Evolutionary conservation across 2,113 vertebrate genomes (phyloP).

Genomic region (Cheirogaleus medius): DNA sequence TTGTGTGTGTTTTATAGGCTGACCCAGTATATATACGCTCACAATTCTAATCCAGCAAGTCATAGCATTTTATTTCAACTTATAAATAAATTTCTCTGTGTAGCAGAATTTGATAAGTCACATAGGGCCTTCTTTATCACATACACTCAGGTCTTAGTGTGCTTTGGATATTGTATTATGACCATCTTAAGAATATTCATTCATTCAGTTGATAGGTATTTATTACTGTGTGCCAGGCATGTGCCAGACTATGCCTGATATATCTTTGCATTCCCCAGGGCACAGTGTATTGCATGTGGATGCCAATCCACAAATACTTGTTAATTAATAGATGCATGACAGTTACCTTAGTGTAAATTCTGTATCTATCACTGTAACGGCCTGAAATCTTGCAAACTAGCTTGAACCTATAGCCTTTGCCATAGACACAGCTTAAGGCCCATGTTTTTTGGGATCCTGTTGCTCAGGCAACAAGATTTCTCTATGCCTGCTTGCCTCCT

Average conservation of each 20-base stretch:
- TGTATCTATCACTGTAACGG: background rate
- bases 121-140: background rate
- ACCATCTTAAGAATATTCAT: background rate
- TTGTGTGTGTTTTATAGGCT: background rate
- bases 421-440: background rate
- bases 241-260: background rate
- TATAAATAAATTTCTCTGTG: background rate
- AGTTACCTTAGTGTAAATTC: background rate
- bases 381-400: background rate
- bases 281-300: background rate
- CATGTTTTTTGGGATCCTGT: constrained; percentile 21
- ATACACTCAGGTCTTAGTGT: background rate
- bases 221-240: background rate
- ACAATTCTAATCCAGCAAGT: background rate
- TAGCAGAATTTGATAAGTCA: background rate
- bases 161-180: background rate
- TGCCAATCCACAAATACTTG: background rate
- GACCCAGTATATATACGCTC: background rate
- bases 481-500: constrained; percentile 45
- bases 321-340: background rate
- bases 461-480: constrained; percentile 69
- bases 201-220: background rate
- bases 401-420: constrained; percentile 10
- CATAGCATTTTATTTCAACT: constrained; percentile 18
- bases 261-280: background rate